phyloP scores from a whole-genome alignment of 2,113 vertebrate species.

The Nothobranchius furzeri region DNA sequence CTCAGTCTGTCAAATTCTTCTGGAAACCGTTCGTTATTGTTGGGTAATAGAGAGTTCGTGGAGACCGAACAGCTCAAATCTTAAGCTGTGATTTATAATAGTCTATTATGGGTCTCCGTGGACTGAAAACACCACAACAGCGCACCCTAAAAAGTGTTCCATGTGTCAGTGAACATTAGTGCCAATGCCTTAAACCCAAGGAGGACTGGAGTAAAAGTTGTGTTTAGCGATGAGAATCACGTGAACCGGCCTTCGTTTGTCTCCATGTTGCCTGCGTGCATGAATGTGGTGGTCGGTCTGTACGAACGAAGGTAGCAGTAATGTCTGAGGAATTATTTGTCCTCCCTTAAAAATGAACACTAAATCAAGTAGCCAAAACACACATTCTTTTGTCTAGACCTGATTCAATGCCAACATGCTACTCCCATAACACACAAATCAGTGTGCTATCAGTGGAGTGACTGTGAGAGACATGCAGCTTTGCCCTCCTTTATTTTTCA shows the following conservation, averaged over 20 bases:
- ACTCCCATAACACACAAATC: constrained; percentile 68
- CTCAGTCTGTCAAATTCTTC: constrained; percentile 28
- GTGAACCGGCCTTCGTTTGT: constrained; percentile 2
- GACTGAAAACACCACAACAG: constrained; percentile 23
- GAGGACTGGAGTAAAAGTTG: constrained; percentile 16
- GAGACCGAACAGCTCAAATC: constrained; percentile 29
- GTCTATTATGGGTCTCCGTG: constrained; percentile 1
- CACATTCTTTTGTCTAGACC: constrained; percentile 79
- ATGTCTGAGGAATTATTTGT: constrained; percentile 68
- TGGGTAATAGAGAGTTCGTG: constrained; percentile 26
- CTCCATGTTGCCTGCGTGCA: constrained; percentile 12
- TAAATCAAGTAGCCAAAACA: constrained; percentile 73
- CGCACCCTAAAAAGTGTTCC: constrained; percentile 5
- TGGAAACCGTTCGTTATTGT: neutral
- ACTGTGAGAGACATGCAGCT: constrained; percentile 49
- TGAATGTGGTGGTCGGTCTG: constrained; percentile 14
- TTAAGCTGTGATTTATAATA: constrained; percentile 25
- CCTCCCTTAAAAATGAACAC: constrained; percentile 49
- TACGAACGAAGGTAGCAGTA: constrained; percentile 35
- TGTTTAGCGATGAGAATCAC: constrained; percentile 22
- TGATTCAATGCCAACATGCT: constrained; percentile 68
- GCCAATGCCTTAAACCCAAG: constrained; percentile 2
- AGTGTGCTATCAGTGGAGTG: constrained; percentile 52
- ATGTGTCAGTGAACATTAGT: constrained; percentile 1
- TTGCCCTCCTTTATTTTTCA: constrained; percentile 44